Evolutionary conservation across 2,888 invertebrate species (phyloP).

Genomic region (Ormyrus pomaceus): DNA sequence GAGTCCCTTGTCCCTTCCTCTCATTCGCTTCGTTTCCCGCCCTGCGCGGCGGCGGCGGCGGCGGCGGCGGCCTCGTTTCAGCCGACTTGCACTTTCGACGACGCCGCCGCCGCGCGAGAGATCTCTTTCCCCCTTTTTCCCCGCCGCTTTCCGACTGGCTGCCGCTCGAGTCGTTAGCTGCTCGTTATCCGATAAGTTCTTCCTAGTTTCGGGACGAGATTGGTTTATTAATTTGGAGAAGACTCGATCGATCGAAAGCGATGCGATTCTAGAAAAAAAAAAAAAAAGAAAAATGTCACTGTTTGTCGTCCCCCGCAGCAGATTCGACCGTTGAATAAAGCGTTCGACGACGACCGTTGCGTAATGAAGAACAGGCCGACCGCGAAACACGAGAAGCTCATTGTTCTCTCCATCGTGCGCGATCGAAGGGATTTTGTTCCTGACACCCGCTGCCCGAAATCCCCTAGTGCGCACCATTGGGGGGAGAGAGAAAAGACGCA

Average conservation of each 20-base stretch:
- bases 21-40: slow-evolving; percentile 32
- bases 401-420: slow-evolving; percentile 32
- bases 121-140: neutral
- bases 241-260: no score
- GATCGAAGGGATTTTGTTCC: slow-evolving; percentile 48
- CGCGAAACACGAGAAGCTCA: slow-evolving; percentile 50
- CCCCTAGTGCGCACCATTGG: neutral
- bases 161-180: neutral
- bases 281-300: no score
- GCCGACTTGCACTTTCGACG: slow-evolving; percentile 8
- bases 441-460: neutral
- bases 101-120: no score
- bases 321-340: no score
- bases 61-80: slow-evolving; percentile 1
- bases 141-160: neutral
- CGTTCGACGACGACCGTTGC: slow-evolving; percentile 3
- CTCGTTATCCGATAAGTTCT: neutral
- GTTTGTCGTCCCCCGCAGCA: no score
- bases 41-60: neutral
- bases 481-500: no score
- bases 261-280: no score
- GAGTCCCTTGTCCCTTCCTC: slow-evolving; percentile 3
- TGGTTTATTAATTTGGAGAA: no score
- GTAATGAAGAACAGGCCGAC: slow-evolving; percentile 21
- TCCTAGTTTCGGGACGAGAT: no score